phyloP scores from a whole-genome alignment of 53 echinoderm and acorn worm species.

The Holothuria scabra region DNA sequence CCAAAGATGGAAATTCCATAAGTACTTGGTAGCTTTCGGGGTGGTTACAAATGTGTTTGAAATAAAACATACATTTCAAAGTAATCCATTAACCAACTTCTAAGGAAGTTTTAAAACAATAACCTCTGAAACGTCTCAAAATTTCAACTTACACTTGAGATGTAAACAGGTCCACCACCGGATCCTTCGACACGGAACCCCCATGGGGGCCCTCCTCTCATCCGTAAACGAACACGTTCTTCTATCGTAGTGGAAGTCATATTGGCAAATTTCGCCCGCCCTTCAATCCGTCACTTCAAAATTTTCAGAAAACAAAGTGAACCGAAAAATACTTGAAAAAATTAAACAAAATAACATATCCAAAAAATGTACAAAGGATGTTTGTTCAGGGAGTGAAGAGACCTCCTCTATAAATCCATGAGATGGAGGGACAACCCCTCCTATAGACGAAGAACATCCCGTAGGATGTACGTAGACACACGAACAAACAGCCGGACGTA shows the following conservation, averaged over 20 bases:
- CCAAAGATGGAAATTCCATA: no score
- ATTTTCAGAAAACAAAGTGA: not conserved
- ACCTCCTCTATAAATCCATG: slow-evolving; percentile 21
- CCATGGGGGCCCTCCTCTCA: slow-evolving; percentile 52
- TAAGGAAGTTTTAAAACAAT: no score
- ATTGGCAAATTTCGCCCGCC: not conserved
- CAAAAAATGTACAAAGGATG: slow-evolving; percentile 11
- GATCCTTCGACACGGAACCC: slow-evolving; percentile 36
- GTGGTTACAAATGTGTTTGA: no score
- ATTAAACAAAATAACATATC: slow-evolving; percentile 9
- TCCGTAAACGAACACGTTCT: slow-evolving; percentile 31
- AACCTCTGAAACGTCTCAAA: no score
- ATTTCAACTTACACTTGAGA: slow-evolving; percentile 28
- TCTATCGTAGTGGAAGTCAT: slow-evolving; percentile 44
- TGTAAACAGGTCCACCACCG: slow-evolving; percentile 13
- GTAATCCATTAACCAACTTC: no score
- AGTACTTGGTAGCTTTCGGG: no score
- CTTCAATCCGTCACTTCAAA: slow-evolving; percentile 16
- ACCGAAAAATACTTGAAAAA: slow-evolving; percentile 8
- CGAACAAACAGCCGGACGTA: slow-evolving; percentile 36
- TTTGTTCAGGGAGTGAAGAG: slow-evolving; percentile 5
- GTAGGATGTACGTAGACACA: slow-evolving; percentile 36
- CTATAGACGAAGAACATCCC: slow-evolving; percentile 39
- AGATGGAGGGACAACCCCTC: slow-evolving; percentile 44
- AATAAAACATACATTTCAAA: no score